Base-by-base conservation (phyloP, 1,140 invertebrate genomes). In the Drosophila yakuba region DNA sequence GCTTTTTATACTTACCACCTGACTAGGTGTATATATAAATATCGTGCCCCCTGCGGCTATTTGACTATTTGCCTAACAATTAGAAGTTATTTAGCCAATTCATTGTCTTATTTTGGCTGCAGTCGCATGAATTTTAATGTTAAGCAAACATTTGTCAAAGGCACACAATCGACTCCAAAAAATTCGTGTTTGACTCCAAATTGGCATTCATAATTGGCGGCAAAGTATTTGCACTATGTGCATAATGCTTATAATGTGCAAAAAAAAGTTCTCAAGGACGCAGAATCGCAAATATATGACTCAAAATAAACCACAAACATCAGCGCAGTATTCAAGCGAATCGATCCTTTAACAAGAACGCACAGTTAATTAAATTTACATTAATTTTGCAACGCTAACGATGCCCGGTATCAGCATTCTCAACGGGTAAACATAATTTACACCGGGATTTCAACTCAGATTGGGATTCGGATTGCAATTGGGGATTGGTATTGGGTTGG, bases 11-110 rank as follows among this genome's bases (percentile, higher is more conserved):
- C 61, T 60, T 77, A 28, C 36, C 78, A 82, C 63, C 63, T 68
- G 43, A 55, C 14, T 17, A 20, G 28, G 50, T 39, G 11, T 39
- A 4, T 39, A 10, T 38, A 39, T 39, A 32, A 32, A 32, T 32
- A 32, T 32, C 32, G 32, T 32, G 11, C 36, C 48, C 48, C 71
- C 71, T 38, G 47, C 51, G 57, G 66, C 52, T 41, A 48, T 23
- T 51, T 75, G 66, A 61, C 79, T 89, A 80, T 89, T 89, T 89
- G 85, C 62, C 59, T 73, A 89, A 80, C 84, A 89, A 89, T 89
- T 89, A 88, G 84, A 89, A 88, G 80, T 76, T 89, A 80, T 89
- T 88, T 89, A 74, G 80, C 66, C 64, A 72, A 75, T 72, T 78
- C 77, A 80, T 89, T 84, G 77, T 89, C 48, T 89, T 56, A 59